Conservation (phyloP, 2,888 invertebrate genomes). For the Zaprionus obscuricornis region DNA sequence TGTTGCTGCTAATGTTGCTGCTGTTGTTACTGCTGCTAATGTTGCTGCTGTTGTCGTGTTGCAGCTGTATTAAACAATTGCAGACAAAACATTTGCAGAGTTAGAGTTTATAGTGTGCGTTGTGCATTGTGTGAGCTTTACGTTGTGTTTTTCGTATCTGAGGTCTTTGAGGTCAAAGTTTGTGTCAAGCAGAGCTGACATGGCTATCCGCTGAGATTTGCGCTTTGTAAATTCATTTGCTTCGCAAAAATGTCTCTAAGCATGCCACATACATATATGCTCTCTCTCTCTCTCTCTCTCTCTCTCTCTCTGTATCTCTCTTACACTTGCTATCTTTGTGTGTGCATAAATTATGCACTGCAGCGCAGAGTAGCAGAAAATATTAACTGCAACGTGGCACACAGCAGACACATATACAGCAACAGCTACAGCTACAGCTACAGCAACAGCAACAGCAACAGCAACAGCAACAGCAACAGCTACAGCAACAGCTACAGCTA, state of each 20-base stretch:
- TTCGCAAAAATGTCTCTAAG: constrained; percentile 40
- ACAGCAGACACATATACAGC: not conserved
- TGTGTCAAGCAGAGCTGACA: constrained; percentile 57
- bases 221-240: constrained; percentile 58
- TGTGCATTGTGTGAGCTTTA: not conserved
- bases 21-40: too few relatives aligned
- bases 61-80: too few relatives aligned
- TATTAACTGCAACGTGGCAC: constrained; percentile 67
- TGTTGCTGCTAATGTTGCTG: too few relatives aligned
- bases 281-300: constrained; percentile 19
- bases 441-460: constrained; percentile 14
- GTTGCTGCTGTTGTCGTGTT: too few relatives aligned
- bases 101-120: too few relatives aligned
- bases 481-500: constrained; percentile 12
- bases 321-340: constrained; percentile 54
- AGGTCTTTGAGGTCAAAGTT: constrained; percentile 34
- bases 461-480: constrained; percentile 68
- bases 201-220: constrained; percentile 61
- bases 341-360: constrained; percentile 74
- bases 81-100: too few relatives aligned
- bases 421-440: constrained; percentile 15
- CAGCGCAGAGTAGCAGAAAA: constrained; percentile 70
- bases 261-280: constrained; percentile 38
- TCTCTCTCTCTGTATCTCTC: constrained; percentile 35
- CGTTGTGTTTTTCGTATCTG: constrained; percentile 2